Conservation (phyloP, 1,140 invertebrate genomes). For the Ips typographus region DNA sequence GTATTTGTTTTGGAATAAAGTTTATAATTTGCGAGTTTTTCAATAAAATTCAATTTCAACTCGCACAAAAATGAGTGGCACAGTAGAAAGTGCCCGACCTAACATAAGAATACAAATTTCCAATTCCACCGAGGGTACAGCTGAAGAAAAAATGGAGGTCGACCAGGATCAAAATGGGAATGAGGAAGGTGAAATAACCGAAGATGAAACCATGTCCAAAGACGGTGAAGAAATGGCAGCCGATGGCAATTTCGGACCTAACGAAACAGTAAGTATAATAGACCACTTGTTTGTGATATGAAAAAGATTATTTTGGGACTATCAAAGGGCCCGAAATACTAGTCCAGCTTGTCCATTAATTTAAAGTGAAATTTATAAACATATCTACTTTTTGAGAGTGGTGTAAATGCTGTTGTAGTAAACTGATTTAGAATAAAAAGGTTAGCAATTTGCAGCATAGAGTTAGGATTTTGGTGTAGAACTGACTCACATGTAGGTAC, state of each 20-base stretch:
- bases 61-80: conserved; percentile 1
- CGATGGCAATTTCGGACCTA: conserved; percentile 9
- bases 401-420: no score
- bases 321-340: background rate
- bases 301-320: background rate
- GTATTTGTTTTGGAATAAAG: no score
- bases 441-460: no score
- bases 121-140: conserved; percentile 41
- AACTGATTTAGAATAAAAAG: no score
- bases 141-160: conserved; percentile 47
- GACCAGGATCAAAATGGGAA: conserved; percentile 48
- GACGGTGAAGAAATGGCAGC: conserved; percentile 34
- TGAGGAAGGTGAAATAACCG: conserved; percentile 59
- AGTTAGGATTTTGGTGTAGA: no score
- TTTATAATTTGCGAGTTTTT: no score
- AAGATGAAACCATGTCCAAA: conserved; percentile 45
- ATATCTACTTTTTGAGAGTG: no score
- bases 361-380: no score
- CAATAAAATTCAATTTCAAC: no score
- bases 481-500: no score
- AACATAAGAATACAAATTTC: conserved; percentile 52
- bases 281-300: conserved; percentile 2
- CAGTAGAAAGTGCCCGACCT: conserved; percentile 24
- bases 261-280: conserved; percentile 23
- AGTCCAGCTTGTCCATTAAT: no score